Base-by-base conservation (phyloP, 2,113 vertebrate genomes). In the Pseudolaguvia tuberculata region DNA sequence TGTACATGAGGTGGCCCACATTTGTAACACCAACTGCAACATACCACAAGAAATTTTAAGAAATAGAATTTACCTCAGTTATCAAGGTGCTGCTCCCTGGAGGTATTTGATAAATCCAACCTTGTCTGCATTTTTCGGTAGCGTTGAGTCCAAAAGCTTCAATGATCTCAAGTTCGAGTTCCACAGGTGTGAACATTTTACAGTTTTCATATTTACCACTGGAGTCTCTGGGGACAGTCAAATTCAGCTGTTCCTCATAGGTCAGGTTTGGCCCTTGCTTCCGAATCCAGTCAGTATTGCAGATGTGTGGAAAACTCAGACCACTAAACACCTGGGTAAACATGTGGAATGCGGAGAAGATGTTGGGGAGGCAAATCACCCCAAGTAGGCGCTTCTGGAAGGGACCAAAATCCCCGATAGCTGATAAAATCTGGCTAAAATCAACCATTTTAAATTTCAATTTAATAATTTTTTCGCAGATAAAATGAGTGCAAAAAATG, bases 241-340 rank as follows among this genome's bases (percentile, higher is more conserved):
- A 84, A 63, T 91, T 87, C 81, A 81, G 81, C 81, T 85, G 90
- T 59, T 86, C 81, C 0, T 92, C 88, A 0, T 70, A 27, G 0
- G 90, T 93, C 82, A 96, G 83, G 85, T 92, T 94, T n/a, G 90
- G 84, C 2, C 78, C 87, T 0, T 21, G 3, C 0, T 79, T 61
- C 23, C 70, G 78, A 73, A 96, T 93, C 95, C 95, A 97, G 86
- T 85, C 73, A 25, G 92, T 95, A 58, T 94, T 82, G 2, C 94
- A 97, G 86, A 90, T 73, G 66, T 95, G 90, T 0, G 89, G 79
- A 52, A 92, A 89, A 0, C 50, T 20, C 0, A 84, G 13, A 1
- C 88, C 89, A 73, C 89, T 89, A 39, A 96, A 97, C 15, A 96
- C 84, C 39, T 96, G 94, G 2, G 81, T 56, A 1, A 96, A 94